Conservation (phyloP, 2,113 vertebrate species). For the Cyprinus carpio region DNA sequence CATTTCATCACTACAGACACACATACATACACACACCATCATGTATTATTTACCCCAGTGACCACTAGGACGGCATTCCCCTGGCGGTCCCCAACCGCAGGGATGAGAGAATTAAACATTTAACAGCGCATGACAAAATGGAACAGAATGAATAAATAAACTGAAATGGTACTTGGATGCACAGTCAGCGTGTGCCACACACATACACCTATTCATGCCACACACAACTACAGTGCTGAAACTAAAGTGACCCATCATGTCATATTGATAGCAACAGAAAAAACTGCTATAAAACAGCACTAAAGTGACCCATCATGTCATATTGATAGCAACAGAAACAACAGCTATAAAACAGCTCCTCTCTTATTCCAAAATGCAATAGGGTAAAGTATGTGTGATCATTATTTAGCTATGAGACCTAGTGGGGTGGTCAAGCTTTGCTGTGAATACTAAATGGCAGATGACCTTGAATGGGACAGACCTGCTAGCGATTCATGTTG, state of each 20-base stretch:
- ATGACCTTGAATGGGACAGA: constrained; percentile 68
- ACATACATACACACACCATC: constrained; percentile 53
- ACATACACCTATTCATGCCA: constrained; percentile 47
- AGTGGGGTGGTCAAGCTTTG: constrained; percentile 38
- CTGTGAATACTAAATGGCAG: constrained; percentile 65
- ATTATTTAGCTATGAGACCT: constrained; percentile 48
- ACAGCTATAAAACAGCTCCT: neutral
- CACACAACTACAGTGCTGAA: constrained; percentile 34
- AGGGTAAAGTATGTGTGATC: constrained; percentile 27
- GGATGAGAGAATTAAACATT: constrained; percentile 77
- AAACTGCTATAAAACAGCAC: neutral
- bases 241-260: constrained; percentile 5
- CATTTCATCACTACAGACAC: constrained; percentile 56
- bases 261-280: neutral
- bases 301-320: constrained; percentile 11
- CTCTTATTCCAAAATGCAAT: neutral
- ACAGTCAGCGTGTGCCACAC: constrained; percentile 54
- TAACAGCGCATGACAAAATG: constrained; percentile 79
- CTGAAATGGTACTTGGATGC: constrained; percentile 63
- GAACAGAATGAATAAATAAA: constrained; percentile 75
- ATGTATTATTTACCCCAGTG: constrained; percentile 77
- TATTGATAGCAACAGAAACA: neutral
- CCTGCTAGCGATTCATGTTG: constrained; percentile 58
- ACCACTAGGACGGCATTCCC: constrained; percentile 72
- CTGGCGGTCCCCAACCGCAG: constrained; percentile 68